Evolutionary conservation across 2,113 vertebrate species (phyloP), one percentile per base, ranked within the genome.

Genomic region (Pomatostomus ruficeps): DNA sequence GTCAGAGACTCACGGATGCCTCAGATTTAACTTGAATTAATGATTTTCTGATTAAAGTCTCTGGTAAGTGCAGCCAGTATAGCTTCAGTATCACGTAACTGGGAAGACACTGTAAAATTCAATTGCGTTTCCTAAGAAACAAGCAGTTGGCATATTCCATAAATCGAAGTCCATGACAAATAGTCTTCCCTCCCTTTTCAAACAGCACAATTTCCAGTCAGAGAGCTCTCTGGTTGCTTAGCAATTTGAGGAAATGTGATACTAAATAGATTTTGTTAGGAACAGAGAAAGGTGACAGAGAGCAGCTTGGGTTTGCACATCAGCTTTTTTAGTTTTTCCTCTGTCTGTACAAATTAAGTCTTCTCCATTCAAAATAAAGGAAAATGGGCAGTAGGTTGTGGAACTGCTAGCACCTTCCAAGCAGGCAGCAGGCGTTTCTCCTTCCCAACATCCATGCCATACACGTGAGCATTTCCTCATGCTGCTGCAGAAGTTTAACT

Each of bases 121-220:
- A 70, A 11, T 63, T 20, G 51, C 0, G 11, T 67, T 82, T 66
- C 88, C 88, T 62, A 46, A 80, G 91, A 83, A 94, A 93, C 72
- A 25, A 58, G 35, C 16, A 65, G 40, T 31, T 49, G 72, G 38
- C 68, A 46, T 9, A 42, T 28, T 43, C 72, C 65, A 46, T 88
- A 93, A 68, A 77, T 66, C 71, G 36, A 86, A 74, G 51, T 12
- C 77, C 87, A 82, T 3, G 18, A 63, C 87, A 66, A 84, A 90
- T 25, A 40, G 3, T 40, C 78, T 80, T 86, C 80, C 55, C 48
- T 66, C 72, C 92, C 77, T 88, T 85, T 88, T 65, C 78, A 65
- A 79, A 85, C 4, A 63, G 52, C 52, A n/a, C 40, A 14, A 21
- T 46, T 86, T 46, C 28, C 40, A 80, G 33, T 7, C 59, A 77